Evolutionary conservation across 2,888 invertebrate genomes (phyloP), one percentile per base, ranked within the genome.

Genomic region (Physocephala rufipes): DNA sequence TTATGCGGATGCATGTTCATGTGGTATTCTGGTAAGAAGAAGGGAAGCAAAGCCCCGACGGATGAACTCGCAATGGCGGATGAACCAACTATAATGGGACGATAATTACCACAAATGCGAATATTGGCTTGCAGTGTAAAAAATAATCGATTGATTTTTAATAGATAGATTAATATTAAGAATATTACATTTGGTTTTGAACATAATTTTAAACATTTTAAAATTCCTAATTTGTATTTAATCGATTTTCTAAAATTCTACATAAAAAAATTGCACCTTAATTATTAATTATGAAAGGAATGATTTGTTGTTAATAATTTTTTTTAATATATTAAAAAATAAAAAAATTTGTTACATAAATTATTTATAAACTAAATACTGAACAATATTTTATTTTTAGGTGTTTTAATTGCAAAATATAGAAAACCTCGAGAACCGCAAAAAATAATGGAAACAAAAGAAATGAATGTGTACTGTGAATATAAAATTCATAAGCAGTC

Each of bases 41-140:
- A 95, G 88, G 92, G 94, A 0, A 91, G 91, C 76, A 92, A 93
- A 79, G 94, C 94, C 1, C 92, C 92, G 4, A 92, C 90, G n/a
- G 93, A 93, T 75, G 93, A 94, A 81, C 87, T 93, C 53, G 94
- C 92, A 1, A 91, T 93, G 90, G 94, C 93, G 5, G 95, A 95
- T 79, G 95, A 95, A 80, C 93, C 94, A 0, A 92, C 93, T 55
- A 93, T 93, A 81, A 92, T 95, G 75, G 90, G 90, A 78, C 89
- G 90, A 89, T 90, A 67, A 30, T 16, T 49, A 16, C 12, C 36
- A 9, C 36, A 36, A 4, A 36, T 36, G 36, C 9, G 9, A 36
- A 36, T 36, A 9, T 36, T 36, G 36, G 36, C 4, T 9, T 36
- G 9, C 36, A 36, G 9, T 36, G 36, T 36, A 36, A 36, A 9